Base-by-base conservation (phyloP, 37 sponge, comb jelly and placozoan species). In the Eunapius fragilis region DNA sequence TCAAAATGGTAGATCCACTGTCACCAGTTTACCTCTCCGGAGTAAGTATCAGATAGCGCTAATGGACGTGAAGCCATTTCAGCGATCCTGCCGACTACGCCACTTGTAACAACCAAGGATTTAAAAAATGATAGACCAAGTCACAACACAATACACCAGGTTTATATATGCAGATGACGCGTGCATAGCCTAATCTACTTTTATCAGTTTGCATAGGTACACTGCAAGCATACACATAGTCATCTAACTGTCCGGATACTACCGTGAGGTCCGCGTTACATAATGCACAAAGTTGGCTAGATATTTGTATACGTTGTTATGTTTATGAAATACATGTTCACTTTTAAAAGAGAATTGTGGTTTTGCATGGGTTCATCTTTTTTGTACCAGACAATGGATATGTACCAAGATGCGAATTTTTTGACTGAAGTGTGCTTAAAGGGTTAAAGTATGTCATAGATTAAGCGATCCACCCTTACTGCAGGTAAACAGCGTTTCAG, bases 1-100 rank as follows among this genome's bases (percentile, higher is more conserved):
- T 79, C 80, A 45, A 79, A 79, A 28, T 79, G 80, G 30, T 28
- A 41, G 58, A n/a, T 50, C 80, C 80, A 79, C 58, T 48, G 58
- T 23, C 69, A 31, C 80, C 80, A 79, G 48, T 49, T 48, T 25
- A 68, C 68, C 28, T 79, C 80, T 26, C 80, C 68, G 30, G 48
- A 50, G 58, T 48, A 79, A 24, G 80, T 41, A 25, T 79, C 80
- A 49, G 80, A 69, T 50, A 79, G 58, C 24, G 58, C 68, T 50
- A 79, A n/a, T 41, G 80, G 80, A 32, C 50, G 48, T 30, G 27
- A 72, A 33, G 22, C 58, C 58, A 58, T 58, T 58, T 58, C 58
- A 58, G 58, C 58, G 58, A 58, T 58, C 58, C 58, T 72, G 74
- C 32, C 74, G 74, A 72, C 74, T 72, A 72, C 74, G 74, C 74